Base-by-base conservation (phyloP, 2,113 vertebrate species). In the Syrrhaptes paradoxus region DNA sequence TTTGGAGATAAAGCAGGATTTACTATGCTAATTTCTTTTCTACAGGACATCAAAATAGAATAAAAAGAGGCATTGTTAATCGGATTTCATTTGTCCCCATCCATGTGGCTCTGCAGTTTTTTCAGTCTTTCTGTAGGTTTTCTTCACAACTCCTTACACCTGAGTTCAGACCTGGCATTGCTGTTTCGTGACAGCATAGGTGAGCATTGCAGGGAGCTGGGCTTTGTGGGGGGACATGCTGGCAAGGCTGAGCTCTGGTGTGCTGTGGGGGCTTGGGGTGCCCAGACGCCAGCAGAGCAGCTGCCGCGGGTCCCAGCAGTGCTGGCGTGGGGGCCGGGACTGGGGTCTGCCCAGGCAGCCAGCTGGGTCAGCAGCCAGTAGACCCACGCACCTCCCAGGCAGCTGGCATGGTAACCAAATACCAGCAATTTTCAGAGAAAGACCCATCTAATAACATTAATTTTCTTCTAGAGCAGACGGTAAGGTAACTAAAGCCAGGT, bases 321-420 rank as follows among this genome's bases (percentile, higher is more conserved):
- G 25, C 76, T 55, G 17, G 74, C 68, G 14, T 4, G 9, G 74
- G 84, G 88, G 72, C 31, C 67, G 29, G 71, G 91, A 92, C 90
- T n/a, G 34, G 77, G 52, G 95, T 93, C 63, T 94, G 82, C 51
- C 63, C 87, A 95, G 90, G 90, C 70, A 91, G 80, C 83, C 94
- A 96, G 92, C 79, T 2, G 34, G 97, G 93, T 97, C 96, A 95
- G 94, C 85, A 43, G 95, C 86, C 94, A 92, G 81, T 89, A 97
- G 95, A 96, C 79, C 91, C 84, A 48, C 58, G 26, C 79, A 95
- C 94, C 89, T 94, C 91, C 94, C 89, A 92, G 96, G 97, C 98
- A 98, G 97, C 98, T 98, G 98, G 96, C 93, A 95, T 26, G 9
- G 97, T 96, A 98, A 97, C 98, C 90, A 81, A 97, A 98, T 89